Evolutionary conservation across 2,888 invertebrate genomes (phyloP).

Genomic region (Andrena marginata): DNA sequence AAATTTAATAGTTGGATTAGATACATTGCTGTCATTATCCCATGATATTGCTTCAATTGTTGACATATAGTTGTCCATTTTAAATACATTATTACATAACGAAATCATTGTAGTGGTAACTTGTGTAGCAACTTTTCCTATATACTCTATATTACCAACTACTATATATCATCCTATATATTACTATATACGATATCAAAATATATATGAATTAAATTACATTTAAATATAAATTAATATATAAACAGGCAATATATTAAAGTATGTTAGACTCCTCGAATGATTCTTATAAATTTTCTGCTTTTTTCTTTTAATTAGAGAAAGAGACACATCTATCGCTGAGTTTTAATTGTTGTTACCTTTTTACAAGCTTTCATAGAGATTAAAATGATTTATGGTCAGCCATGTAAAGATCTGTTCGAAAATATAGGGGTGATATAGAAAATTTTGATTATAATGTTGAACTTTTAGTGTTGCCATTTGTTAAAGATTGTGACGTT

Average conservation of each 20-base stretch:
- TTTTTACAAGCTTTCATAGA: constrained; percentile 2
- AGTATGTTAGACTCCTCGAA: background rate
- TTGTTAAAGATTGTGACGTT: background rate
- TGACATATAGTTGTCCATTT: too few relatives aligned
- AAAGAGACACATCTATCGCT: constrained; percentile 3
- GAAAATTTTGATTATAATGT: constrained; percentile 1
- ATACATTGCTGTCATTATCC: too few relatives aligned
- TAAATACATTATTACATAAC: too few relatives aligned
- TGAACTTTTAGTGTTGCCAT: background rate
- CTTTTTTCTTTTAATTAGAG: background rate
- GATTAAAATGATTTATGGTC: background rate
- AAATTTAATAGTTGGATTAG: too few relatives aligned
- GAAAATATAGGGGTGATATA: background rate
- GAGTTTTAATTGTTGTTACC: constrained; percentile 5
- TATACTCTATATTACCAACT: too few relatives aligned
- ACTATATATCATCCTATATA: background rate
- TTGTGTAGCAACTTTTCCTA: too few relatives aligned
- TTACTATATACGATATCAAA: background rate
- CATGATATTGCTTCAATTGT: too few relatives aligned
- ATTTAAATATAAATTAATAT: constrained; percentile 22
- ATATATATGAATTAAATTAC: constrained; percentile 17
- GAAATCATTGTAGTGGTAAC: too few relatives aligned
- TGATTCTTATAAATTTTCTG: background rate
- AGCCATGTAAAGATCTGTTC: background rate
- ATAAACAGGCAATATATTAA: constrained; percentile 15